Base-by-base conservation (phyloP, 2,888 invertebrate species). In the Neelides folsomi region DNA sequence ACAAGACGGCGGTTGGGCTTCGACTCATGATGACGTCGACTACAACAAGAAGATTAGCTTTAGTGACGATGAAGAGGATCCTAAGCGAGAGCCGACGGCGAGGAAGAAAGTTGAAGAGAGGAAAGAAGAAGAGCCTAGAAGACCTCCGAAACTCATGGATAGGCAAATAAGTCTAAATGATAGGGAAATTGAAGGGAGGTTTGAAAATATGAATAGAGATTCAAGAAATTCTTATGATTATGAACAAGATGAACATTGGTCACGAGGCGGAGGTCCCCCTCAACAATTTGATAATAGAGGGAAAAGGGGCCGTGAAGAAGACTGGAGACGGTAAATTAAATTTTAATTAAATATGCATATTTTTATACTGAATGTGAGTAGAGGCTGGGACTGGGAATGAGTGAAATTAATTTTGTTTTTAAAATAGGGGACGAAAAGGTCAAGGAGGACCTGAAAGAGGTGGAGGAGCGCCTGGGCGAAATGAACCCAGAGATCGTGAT, bases 11-110 rank as follows among this genome's bases (percentile, higher is more conserved):
- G 61, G 58, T 10, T 63, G 63, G 63, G 57, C 63, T 12, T 57
- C 63, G 15, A 57, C 58, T 9, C 54, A 55, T 18, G 63, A 64
- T 52, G 59, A 61, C 50, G 57, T 64, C 48, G 62, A 63, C 54
- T 65, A 61, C 46, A 62, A 62, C 42, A 65, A 64, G 50, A 60
- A 60, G 49, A 60, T 65, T 19, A 60, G 54, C 34, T 64, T 64
- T 48, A 56, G 57, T 51, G 63, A 63, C 27, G 65, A 65, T 36
- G 65, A 62, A 27, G 58, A 57, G 27, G 61, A 57, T 39, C 56
- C 41, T 3, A 27, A 27, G 27, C 27, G 27, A 27, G 27, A 27
- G 27, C 27, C 27, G 27, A 56, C 27, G 52, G 54, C 49, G 55
- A 63, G 15, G 58, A 58, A 38, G 60, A 57, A 37, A 52, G 47